phyloP scores from a whole-genome alignment of 1,140 invertebrate genomes.

The Contarinia nasturtii region DNA sequence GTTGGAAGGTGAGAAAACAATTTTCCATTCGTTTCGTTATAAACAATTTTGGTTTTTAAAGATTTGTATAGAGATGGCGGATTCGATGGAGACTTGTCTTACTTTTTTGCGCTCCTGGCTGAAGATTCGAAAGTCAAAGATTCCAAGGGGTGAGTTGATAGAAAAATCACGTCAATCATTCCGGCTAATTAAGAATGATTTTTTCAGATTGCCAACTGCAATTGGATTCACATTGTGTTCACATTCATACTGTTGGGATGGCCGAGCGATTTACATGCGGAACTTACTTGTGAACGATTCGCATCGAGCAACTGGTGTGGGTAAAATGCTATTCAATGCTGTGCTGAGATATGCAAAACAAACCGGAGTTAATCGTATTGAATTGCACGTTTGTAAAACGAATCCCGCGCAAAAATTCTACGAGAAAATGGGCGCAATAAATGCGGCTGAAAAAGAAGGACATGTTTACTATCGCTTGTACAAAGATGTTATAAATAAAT shows the following conservation, averaged over 20 bases:
- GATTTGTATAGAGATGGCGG: too few species aligned
- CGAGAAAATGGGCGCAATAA: constrained; percentile 37
- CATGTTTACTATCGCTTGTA: constrained; percentile 53
- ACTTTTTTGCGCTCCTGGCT: too few species aligned
- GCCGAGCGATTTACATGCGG: constrained; percentile 54
- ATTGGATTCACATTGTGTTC: constrained; percentile 53
- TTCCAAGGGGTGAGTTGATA: too few species aligned
- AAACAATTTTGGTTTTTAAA: too few species aligned
- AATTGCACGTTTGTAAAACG: constrained; percentile 68
- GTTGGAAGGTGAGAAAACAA: too few species aligned
- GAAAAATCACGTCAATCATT: too few species aligned
- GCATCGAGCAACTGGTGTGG: constrained; percentile 43
- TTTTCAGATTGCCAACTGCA: too few species aligned
- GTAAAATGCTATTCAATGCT: constrained; percentile 41
- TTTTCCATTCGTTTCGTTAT: too few species aligned
- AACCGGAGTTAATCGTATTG: constrained; percentile 34
- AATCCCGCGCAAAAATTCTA: constrained; percentile 66
- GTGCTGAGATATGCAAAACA: constrained; percentile 44
- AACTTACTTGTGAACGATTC: constrained; percentile 57
- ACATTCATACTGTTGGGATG: constrained; percentile 57
- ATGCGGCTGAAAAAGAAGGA: constrained; percentile 43
- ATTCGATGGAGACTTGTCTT: too few species aligned
- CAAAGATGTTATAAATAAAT: constrained; percentile 12
- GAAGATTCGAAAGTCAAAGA: too few species aligned
- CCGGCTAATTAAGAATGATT: too few species aligned